A percentile compares a stretch with the other conserved stretches of the same genome.
These are phyloP conservation scores for Rhogogaster chlorosoma DNA, from an alignment of 2,888 invertebrate species.

Conservation along the genomic window DNA sequence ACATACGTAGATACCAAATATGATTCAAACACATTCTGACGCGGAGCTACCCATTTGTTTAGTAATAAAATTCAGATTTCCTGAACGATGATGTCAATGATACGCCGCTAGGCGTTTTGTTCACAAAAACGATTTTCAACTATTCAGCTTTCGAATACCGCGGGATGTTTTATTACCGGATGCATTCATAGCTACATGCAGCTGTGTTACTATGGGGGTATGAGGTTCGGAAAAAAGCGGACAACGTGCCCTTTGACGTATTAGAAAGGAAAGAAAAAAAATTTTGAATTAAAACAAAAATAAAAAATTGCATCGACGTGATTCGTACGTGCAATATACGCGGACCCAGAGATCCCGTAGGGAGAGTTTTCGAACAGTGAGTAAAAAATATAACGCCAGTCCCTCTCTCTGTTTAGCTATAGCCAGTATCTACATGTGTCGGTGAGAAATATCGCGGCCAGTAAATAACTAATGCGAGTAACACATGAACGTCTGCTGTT, in stretches of 20 bases:
- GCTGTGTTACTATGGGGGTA: background rate
- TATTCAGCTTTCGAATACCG: background rate
- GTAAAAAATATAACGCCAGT: slow-evolving; percentile 11
- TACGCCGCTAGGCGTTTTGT: background rate
- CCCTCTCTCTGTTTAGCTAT: background rate
- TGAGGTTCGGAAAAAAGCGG: background rate
- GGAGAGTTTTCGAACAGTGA: slow-evolving; percentile 10
- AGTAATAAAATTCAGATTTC: background rate
- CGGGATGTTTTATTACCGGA: background rate
- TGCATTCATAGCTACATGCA: background rate
- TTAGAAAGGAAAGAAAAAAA: background rate
- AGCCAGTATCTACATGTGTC: background rate
- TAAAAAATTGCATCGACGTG: background rate
- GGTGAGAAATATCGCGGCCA: background rate
- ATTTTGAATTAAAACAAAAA: background rate
- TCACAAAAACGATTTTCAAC: background rate
- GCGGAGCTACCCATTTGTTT: background rate
- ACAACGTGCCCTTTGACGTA: slow-evolving; percentile 7
- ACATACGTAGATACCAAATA: background rate
- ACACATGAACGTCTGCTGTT: slow-evolving; percentile 28
- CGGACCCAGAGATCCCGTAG: background rate
- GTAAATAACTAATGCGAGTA: slow-evolving; percentile 47
- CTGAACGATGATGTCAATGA: background rate
- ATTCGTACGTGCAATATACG: slow-evolving; percentile 18
- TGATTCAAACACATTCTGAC: background rate